Conservation (phyloP, 2,113 vertebrate species). For the Hydrochoerus hydrochaeris region DNA sequence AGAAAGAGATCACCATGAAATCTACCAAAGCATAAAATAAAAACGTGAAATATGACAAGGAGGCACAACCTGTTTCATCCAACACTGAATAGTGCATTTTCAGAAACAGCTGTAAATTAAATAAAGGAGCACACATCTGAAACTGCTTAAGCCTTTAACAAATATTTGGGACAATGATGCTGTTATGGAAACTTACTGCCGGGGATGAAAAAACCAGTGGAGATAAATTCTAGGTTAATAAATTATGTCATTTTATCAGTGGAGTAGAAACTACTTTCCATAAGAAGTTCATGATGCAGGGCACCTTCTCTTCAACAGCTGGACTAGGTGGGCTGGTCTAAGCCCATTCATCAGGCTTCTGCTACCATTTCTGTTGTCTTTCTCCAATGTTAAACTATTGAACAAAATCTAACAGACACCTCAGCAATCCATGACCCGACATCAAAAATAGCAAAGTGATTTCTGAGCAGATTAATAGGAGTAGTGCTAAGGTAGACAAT, state of each 20-base stretch:
- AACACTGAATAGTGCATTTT: conserved; percentile 50
- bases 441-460: conserved; percentile 46
- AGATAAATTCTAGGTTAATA: conserved; percentile 66
- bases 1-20: conserved; percentile 64
- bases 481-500: conserved; percentile 48
- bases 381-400: background rate
- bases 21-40: conserved; percentile 63
- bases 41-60: conserved; percentile 66
- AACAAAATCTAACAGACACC: background rate
- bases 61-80: conserved; percentile 28
- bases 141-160: conserved; percentile 68
- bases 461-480: conserved; percentile 53
- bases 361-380: background rate
- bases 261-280: conserved; percentile 62
- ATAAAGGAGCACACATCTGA: conserved; percentile 52
- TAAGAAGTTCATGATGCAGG: conserved; percentile 18
- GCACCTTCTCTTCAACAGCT: background rate
- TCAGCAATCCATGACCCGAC: background rate
- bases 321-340: background rate
- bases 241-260: conserved; percentile 69
- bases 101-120: conserved; percentile 68
- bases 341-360: background rate
- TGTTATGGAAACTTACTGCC: conserved; percentile 64
- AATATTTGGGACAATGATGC: conserved; percentile 65
- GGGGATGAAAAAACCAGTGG: conserved; percentile 51